Evolutionary conservation across 2,113 vertebrate genomes (phyloP).

Genomic region (Mesembrinibis cayennensis): DNA sequence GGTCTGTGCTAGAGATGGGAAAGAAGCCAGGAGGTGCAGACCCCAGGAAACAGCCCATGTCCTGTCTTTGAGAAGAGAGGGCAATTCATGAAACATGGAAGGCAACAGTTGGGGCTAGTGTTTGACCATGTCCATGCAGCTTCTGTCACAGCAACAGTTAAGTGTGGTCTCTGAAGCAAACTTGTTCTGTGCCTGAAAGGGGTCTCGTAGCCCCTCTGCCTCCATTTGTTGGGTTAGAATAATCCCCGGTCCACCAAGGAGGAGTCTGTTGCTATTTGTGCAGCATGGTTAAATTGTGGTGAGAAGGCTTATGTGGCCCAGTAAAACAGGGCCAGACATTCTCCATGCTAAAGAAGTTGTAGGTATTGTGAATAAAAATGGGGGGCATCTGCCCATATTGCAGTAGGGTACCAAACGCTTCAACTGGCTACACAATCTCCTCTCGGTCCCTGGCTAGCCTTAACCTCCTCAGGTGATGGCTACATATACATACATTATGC

Average conservation of each 20-base stretch:
- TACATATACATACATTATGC: no score
- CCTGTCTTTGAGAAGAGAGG: not conserved
- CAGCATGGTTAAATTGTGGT: not conserved
- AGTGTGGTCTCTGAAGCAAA: not conserved
- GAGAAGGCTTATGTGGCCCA: not conserved
- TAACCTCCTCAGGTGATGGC: not conserved
- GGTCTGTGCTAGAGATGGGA: not conserved
- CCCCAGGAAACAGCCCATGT: not conserved
- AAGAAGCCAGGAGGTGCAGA: not conserved
- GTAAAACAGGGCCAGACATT: not conserved
- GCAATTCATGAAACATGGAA: not conserved
- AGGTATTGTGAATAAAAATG: not conserved
- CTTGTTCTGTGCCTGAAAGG: not conserved
- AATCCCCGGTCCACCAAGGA: not conserved
- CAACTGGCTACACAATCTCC: not conserved
- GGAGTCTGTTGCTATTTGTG: not conserved
- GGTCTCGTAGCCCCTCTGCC: not conserved
- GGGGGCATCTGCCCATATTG: not conserved
- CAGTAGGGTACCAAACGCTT: not conserved
- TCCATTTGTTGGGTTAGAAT: not conserved
- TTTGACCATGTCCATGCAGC: not conserved
- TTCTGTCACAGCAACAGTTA: not conserved
- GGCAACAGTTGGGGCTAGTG: not conserved
- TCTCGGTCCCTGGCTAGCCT: not conserved
- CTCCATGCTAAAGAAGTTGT: not conserved